Evolutionary conservation across 37 sponge, comb jelly and placozoan species (phyloP).

Genomic region (Ephydatia muelleri): DNA sequence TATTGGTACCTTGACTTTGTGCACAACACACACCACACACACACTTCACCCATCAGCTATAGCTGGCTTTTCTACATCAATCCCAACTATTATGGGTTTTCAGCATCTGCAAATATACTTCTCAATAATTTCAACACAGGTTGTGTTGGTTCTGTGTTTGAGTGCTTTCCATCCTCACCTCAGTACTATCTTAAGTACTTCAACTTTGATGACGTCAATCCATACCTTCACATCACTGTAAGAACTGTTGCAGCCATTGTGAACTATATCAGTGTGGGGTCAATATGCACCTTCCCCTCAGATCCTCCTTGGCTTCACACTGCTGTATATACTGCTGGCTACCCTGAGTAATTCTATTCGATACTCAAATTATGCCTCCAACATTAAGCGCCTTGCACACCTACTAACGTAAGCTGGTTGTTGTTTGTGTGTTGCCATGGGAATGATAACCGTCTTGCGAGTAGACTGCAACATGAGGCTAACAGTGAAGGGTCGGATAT

Average conservation of each 20-base stretch:
- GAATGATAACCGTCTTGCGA: not conserved
- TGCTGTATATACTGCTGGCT: conserved; percentile 46
- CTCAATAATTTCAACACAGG: conserved; percentile 27
- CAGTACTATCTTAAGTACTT: conserved; percentile 55
- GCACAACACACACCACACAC: too few species aligned
- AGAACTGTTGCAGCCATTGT: too few species aligned
- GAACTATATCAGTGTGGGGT: too few species aligned
- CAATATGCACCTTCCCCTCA: not conserved
- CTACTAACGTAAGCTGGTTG: not conserved
- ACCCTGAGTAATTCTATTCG: conserved; percentile 43
- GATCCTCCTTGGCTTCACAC: conserved; percentile 59
- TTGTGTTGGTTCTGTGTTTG: conserved; percentile 35
- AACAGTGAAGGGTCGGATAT: too few species aligned
- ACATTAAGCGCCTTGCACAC: not conserved
- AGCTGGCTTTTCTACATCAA: conserved; percentile 74
- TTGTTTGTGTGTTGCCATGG: not conserved
- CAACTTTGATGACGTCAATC: conserved; percentile 51
- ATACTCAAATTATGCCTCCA: conserved; percentile 15
- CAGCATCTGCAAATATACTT: conserved; percentile 35
- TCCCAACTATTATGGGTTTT: conserved; percentile 81
- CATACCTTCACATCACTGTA: conserved; percentile 50
- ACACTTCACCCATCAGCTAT: conserved; percentile 30
- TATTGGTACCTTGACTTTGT: not conserved
- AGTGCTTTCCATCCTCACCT: conserved; percentile 52
- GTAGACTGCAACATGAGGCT: not conserved